Conservation (phyloP, 1,140 invertebrate genomes). For the Meloidogyne exigua region DNA sequence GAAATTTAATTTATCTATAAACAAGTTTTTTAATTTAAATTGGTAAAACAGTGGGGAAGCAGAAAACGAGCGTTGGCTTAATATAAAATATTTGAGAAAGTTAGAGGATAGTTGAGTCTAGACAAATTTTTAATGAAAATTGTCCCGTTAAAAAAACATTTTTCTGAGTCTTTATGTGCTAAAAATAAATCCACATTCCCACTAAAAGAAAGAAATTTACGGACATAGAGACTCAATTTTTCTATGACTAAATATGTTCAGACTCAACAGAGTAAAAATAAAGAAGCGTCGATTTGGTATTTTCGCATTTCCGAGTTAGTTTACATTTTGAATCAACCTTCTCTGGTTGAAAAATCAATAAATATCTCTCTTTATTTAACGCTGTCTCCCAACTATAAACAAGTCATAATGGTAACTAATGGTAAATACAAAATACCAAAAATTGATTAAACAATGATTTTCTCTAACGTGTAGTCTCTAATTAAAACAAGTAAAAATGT, state of each 20-base stretch:
- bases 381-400: too few relatives aligned
- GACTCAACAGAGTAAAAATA: neutral
- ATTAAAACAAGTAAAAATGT: neutral
- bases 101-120: neutral
- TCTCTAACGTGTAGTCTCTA: neutral
- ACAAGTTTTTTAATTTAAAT: slow-evolving; percentile 8
- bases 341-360: neutral
- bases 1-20: neutral
- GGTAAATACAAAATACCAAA: too few relatives aligned
- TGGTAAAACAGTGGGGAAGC: slow-evolving; percentile 11
- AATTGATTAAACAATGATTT: too few relatives aligned
- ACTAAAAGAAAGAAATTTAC: too few relatives aligned
- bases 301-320: too few relatives aligned
- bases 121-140: neutral
- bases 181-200: too few relatives aligned
- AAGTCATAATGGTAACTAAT: too few relatives aligned
- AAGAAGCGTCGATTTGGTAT: neutral
- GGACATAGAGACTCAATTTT: neutral
- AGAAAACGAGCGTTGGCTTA: neutral
- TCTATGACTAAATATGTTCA: neutral
- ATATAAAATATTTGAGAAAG: neutral
- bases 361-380: neutral
- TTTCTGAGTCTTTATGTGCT: neutral
- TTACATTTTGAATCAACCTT: too few relatives aligned
- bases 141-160: neutral